Conservation (phyloP, 37 sponge, comb jelly and placozoan genomes). For the Bolinopsis microptera region DNA sequence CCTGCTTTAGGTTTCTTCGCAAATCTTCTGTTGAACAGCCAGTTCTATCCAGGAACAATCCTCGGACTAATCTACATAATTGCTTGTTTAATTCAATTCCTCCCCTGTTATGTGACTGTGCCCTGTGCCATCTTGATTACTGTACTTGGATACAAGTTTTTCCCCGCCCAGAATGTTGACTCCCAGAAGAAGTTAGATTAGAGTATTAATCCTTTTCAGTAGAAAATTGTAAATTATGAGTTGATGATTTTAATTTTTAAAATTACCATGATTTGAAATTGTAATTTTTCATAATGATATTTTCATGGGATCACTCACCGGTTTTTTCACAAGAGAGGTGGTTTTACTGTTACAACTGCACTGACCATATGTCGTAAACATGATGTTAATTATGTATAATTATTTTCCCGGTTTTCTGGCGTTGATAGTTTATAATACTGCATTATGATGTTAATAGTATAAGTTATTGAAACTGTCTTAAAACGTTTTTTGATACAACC, state of each 20-base stretch:
- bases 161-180: not conserved
- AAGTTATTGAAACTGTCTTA: not conserved
- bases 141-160: not conserved
- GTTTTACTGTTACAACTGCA: no score
- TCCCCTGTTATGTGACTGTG: conserved; percentile 11
- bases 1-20: not conserved
- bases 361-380: no score
- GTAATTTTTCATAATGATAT: not conserved
- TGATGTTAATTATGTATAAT: no score
- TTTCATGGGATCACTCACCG: not conserved
- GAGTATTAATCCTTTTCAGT: not conserved
- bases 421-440: not conserved
- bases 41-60: conserved; percentile 6
- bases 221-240: not conserved
- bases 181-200: not conserved
- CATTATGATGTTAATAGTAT: not conserved
- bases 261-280: not conserved
- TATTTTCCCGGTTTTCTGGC: not conserved
- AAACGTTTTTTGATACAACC: no score
- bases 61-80: not conserved
- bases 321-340: not conserved
- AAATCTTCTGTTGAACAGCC: not conserved
- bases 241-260: not conserved
- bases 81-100: conserved; percentile 7
- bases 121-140: not conserved